Evolutionary conservation across 1,140 invertebrate species (phyloP).

Genomic region (Drosophila auraria): DNA sequence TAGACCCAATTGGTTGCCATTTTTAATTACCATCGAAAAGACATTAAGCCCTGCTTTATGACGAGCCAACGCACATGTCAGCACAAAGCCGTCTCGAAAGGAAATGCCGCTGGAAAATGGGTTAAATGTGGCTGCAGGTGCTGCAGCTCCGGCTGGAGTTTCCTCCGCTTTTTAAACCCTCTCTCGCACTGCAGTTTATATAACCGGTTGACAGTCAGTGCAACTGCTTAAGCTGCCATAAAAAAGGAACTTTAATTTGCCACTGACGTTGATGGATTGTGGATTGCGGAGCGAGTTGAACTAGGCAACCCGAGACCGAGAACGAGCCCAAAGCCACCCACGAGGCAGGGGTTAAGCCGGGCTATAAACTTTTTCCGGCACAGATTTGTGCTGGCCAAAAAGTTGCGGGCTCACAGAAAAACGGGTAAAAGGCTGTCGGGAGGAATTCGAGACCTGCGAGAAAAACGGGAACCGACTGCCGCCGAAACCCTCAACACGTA

Average conservation of each 20-base stretch:
- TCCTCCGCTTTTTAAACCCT: slow-evolving; percentile 1
- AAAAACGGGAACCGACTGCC: slow-evolving; percentile 12
- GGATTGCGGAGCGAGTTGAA: slow-evolving; percentile 28
- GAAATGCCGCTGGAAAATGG: slow-evolving; percentile 60
- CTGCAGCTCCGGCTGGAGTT: slow-evolving; percentile 26
- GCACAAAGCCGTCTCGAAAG: slow-evolving; percentile 19
- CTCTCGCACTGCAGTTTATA: slow-evolving; percentile 22
- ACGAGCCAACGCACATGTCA: slow-evolving; percentile 33
- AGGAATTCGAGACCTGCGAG: slow-evolving; percentile 16
- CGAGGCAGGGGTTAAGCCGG: slow-evolving; percentile 38
- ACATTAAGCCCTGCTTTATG: slow-evolving; percentile 54
- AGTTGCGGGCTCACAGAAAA: slow-evolving; percentile 29
- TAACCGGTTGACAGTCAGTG: slow-evolving; percentile 41
- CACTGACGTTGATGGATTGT: slow-evolving; percentile 61
- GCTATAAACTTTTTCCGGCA: slow-evolving; percentile 46
- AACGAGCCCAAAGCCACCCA: slow-evolving; percentile 20
- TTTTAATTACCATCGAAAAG: slow-evolving; percentile 73
- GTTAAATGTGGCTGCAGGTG: slow-evolving; percentile 64
- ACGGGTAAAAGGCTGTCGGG: neutral
- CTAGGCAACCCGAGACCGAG: slow-evolving; percentile 1
- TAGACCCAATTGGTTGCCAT: slow-evolving; percentile 19
- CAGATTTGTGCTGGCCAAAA: slow-evolving; percentile 46
- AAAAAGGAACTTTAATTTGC: slow-evolving; percentile 45
- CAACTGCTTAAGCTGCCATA: slow-evolving; percentile 48
- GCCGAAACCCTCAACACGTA: slow-evolving; percentile 50